These are phyloP conservation scores for Paratilapia polleni DNA, from an alignment of 2,113 vertebrate species.

Conservation along the genomic window DNA sequence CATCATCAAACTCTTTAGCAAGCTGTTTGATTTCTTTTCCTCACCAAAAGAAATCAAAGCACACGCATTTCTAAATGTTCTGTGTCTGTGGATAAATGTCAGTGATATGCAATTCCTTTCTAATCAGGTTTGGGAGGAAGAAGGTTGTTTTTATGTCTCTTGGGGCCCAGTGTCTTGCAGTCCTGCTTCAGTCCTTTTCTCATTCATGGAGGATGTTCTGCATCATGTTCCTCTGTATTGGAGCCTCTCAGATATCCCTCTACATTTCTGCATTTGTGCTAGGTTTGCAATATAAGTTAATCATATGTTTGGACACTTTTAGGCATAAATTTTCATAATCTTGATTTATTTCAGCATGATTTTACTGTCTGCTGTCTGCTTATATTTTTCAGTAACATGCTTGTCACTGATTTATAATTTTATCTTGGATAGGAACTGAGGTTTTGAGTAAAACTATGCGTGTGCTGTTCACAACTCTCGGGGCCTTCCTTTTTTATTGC, in stretches of 20 bases:
- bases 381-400: background rate
- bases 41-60: background rate
- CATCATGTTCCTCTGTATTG: slow-evolving; percentile 88
- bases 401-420: background rate
- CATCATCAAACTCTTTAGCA: no score
- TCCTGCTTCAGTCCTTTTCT: slow-evolving; percentile 90
- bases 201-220: slow-evolving; percentile 90
- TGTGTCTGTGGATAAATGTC: background rate
- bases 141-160: slow-evolving; percentile 89
- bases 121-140: slow-evolving; percentile 91
- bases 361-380: background rate
- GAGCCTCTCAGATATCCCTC: slow-evolving; percentile 93
- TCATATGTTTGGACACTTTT: background rate
- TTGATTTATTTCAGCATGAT: background rate
- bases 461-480: slow-evolving; percentile 88
- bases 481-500: slow-evolving; percentile 90
- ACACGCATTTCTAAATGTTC: background rate
- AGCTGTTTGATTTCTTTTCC: background rate
- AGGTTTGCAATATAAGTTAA: slow-evolving; percentile 75
- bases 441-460: slow-evolving; percentile 88
- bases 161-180: slow-evolving; percentile 86
- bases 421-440: slow-evolving; percentile 84
- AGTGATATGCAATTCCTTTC: background rate
- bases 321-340: no score
- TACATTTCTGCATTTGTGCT: slow-evolving; percentile 95